Evolutionary conservation across 2,888 invertebrate genomes (phyloP).

Genomic region (Dione vanillae): DNA sequence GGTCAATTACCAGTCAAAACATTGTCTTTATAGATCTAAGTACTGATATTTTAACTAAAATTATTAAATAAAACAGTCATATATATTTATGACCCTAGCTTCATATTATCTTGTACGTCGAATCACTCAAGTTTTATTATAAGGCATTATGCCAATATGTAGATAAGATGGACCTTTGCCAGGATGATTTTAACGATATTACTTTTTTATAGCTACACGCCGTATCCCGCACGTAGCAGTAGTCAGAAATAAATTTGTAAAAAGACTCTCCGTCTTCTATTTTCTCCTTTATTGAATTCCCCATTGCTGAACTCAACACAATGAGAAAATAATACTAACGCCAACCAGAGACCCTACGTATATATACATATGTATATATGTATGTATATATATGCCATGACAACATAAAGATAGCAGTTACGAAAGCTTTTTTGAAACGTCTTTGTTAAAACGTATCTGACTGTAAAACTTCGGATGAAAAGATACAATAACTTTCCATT

Average conservation of each 20-base stretch:
- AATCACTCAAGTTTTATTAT: conserved; percentile 2
- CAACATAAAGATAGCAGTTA: no score
- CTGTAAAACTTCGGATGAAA: background rate
- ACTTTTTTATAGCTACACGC: background rate
- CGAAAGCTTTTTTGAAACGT: background rate
- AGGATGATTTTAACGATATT: background rate
- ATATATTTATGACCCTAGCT: background rate
- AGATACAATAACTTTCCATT: conserved; percentile 1
- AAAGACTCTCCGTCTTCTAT: background rate
- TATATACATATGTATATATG: no score
- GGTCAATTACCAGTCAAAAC: no score
- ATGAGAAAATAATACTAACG: no score
- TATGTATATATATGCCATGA: no score
- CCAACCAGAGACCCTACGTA: no score
- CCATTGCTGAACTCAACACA: background rate
- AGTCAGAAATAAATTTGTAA: background rate
- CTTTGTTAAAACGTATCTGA: background rate
- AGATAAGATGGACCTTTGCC: conserved; percentile 3
- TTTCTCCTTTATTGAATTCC: no score
- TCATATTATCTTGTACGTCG: background rate
- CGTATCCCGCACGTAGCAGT: background rate
- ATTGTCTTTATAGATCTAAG: no score
- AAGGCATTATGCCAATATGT: conserved; percentile 3
- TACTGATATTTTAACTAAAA: no score
- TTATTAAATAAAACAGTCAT: no score